Percentiles rank a stretch among this genome's conserved stretches.
These are phyloP conservation scores for Cyanoderma ruficeps DNA, from an alignment of 2,113 vertebrate genomes.

Conservation along the genomic window DNA sequence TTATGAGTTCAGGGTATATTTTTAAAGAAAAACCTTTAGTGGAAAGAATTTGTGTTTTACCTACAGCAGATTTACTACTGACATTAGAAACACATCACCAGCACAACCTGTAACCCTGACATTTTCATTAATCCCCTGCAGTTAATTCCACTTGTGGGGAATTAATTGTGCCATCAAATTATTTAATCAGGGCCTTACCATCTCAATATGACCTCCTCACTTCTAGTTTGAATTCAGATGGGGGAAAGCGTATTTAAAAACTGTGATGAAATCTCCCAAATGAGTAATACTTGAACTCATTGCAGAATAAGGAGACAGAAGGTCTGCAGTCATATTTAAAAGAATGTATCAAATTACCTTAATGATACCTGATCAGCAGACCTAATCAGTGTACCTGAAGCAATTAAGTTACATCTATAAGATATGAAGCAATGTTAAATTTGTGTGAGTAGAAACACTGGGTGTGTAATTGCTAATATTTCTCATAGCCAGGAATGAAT, in stretches of 20 bases:
- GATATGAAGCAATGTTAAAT: slow-evolving; percentile 55
- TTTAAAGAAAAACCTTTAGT: neutral
- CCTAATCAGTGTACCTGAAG: slow-evolving; percentile 32
- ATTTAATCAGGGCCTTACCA: slow-evolving; percentile 41
- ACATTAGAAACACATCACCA: slow-evolving; percentile 57
- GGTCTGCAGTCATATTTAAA: slow-evolving; percentile 38
- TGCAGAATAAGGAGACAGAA: slow-evolving; percentile 15
- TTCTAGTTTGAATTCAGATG: slow-evolving; percentile 11
- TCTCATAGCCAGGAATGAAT: neutral
- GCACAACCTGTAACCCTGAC: slow-evolving; percentile 45
- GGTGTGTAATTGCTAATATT: neutral
- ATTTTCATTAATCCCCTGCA: slow-evolving; percentile 64
- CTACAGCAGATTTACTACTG: slow-evolving; percentile 55
- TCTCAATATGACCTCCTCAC: slow-evolving; percentile 15
- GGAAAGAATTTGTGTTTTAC: slow-evolving; percentile 53
- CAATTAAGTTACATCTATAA: slow-evolving; percentile 60
- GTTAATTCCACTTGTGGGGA: slow-evolving; percentile 54
- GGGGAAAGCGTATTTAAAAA: slow-evolving; percentile 9
- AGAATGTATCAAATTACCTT: slow-evolving; percentile 27
- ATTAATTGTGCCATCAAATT: slow-evolving; percentile 59
- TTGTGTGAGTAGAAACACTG: slow-evolving; percentile 15
- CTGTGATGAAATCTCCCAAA: slow-evolving; percentile 25
- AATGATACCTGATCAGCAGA: slow-evolving; percentile 44
- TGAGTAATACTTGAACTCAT: slow-evolving; percentile 20
- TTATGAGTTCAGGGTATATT: slow-evolving; percentile 13